Evolutionary conservation across 2,113 vertebrate genomes (phyloP), one percentile per base, ranked within the genome.

Genomic region (Bos indicus): DNA sequence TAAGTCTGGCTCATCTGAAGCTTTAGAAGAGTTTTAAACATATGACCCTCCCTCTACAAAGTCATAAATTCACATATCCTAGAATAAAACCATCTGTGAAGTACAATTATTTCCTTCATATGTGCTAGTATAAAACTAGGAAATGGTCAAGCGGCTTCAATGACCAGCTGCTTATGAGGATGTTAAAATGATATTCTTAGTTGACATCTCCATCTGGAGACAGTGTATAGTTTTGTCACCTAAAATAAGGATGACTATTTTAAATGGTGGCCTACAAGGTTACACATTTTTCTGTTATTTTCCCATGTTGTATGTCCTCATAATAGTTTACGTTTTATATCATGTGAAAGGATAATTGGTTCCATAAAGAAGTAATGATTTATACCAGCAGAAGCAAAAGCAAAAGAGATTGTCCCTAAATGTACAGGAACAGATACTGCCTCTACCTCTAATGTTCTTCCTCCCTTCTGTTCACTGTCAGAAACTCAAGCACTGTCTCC

Each of bases 31-130:
- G 46, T 90, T 96, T 97, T 90, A 97, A 95, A 95, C 71, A 93
- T 52, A 52, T 62, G 54, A 92, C 74, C 95, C 36, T 46, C 71
- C 48, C 81, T 97, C 84, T 88, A 89, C 84, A 88, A 88, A 97
- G 91, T 95, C 86, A 96, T 94, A 97, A 96, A 92, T 90, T 95
- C 83, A 96, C 23, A 94, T 94, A 57, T 92, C 6, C 28, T 96
- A 74, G 77, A 96, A 36, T 28, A 93, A 81, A 96, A 97, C 54
- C 33, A 96, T 88, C 62, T 97, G 81, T 82, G 83, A 95, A 86
- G 87, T 54, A 71, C 19, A 85, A 81, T 96, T 82, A 62, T 95
- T 96, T 95, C 67, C 59, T 93, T 96, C 19, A 25, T 81, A 64
- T 84, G 54, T 95, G 81, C 7, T 86, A 57, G 11, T 91, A n/a